A percentile compares a stretch with the other conserved stretches of the same genome.
These are phyloP conservation scores for Pristis pectinata DNA, from an alignment of 2,797 vertebrate genomes.

Conservation along the genomic window DNA sequence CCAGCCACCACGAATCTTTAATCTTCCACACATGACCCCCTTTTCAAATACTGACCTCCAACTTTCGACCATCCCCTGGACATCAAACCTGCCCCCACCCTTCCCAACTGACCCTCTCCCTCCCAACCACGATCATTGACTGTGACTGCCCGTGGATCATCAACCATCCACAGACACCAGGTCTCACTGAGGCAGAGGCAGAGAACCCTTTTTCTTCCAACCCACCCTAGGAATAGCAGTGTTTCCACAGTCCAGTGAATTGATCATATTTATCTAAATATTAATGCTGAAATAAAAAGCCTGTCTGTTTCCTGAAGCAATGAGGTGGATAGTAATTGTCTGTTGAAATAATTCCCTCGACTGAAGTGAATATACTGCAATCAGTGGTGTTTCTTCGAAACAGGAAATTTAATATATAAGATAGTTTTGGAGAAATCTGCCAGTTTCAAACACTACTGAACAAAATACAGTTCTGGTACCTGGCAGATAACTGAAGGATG, in stretches of 20 bases:
- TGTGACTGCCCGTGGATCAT: too few relatives aligned
- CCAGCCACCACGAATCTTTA: too few relatives aligned
- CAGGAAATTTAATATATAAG: neutral
- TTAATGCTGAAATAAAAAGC: neutral
- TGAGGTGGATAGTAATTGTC: neutral
- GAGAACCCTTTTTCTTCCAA: neutral
- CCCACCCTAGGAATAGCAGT: neutral
- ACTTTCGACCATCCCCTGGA: too few relatives aligned
- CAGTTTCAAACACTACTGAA: neutral
- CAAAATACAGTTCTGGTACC: neutral
- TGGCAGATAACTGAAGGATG: neutral
- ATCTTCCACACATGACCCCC: too few relatives aligned
- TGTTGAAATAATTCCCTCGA: neutral
- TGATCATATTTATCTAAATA: neutral
- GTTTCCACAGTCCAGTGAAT: neutral
- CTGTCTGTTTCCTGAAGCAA: neutral
- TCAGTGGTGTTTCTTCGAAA: conserved; percentile 11
- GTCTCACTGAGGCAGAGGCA: too few relatives aligned
- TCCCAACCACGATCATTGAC: too few relatives aligned
- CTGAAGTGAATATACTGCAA: neutral
- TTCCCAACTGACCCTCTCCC: too few relatives aligned
- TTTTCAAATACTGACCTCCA: too few relatives aligned
- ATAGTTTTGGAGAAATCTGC: neutral
- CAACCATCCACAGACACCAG: too few relatives aligned
- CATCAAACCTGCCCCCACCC: too few relatives aligned